phyloP scores from a whole-genome alignment of 1,140 invertebrate genomes.

The Neodiprion lecontei region DNA sequence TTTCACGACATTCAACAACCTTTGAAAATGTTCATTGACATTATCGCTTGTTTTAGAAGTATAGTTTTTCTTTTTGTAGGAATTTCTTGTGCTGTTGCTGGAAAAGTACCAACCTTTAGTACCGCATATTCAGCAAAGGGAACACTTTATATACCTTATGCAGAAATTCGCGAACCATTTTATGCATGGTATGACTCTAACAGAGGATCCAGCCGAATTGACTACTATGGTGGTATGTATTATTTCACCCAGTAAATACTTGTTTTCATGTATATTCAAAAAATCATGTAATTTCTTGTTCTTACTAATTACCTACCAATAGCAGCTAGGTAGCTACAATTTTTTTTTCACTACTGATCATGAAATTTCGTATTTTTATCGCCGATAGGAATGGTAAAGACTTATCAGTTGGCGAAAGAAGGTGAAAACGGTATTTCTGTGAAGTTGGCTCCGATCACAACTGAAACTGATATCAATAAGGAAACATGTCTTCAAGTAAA shows the following conservation, averaged over 20 bases:
- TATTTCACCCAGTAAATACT: constrained; percentile 16
- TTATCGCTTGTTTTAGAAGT: not conserved
- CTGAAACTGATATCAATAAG: constrained; percentile 73
- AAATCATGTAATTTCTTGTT: constrained; percentile 14
- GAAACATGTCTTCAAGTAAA: constrained; percentile 86
- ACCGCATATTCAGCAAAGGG: constrained; percentile 77
- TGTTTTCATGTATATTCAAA: constrained; percentile 12
- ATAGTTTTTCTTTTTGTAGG: constrained; percentile 29
- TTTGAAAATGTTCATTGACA: not conserved
- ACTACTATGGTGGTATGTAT: constrained; percentile 87
- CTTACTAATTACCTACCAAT: not conserved
- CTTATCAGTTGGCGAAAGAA: constrained; percentile 76
- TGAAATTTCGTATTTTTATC: constrained; percentile 23
- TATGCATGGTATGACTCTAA: constrained; percentile 84
- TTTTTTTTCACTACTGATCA: not conserved
- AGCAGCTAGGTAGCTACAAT: not conserved
- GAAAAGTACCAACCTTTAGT: constrained; percentile 69
- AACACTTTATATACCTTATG: constrained; percentile 86
- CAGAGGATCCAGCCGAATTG: constrained; percentile 82
- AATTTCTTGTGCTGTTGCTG: constrained; percentile 21
- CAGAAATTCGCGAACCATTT: constrained; percentile 90
- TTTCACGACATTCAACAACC: not conserved
- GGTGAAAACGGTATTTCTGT: constrained; percentile 76
- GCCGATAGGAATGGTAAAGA: constrained; percentile 80
- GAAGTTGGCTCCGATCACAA: constrained; percentile 89